Evolutionary conservation across 2,888 invertebrate genomes (phyloP), one percentile per base, ranked within the genome.

Genomic region (Mactromeris polynyma): DNA sequence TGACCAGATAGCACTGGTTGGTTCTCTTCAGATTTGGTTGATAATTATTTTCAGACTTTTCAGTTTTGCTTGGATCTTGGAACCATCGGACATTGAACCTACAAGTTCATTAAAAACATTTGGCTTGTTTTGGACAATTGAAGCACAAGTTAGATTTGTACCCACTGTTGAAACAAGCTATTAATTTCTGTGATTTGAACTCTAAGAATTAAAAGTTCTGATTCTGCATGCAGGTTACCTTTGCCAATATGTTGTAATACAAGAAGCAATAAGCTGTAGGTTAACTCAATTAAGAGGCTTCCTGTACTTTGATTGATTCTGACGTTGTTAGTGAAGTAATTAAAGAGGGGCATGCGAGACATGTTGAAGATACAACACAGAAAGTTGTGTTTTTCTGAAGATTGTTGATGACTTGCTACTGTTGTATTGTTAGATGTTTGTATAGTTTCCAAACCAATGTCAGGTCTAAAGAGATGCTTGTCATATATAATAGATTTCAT

Each of bases 381-480:
- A 73, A 36, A 33, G 2, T 73, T 6, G 36, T 36, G 4, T 73
- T 69, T 73, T 73, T 31, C 17, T 33, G 11, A 36, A 79, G 21
- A 42, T 79, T 77, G 26, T 42, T 83, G 83, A 83, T 83, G 64
- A 46, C 46, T 73, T 83, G 40, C 46, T 83, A 73, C 9, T 42
- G 83, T 83, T 83, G 73, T 31, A 73, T 73, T 42, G 73, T 73
- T 42, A 83, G 73, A 69, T 31, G 64, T 83, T 84, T 84, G 84
- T 73, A 42, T n/a, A n/a, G 11, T 19, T 84, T 84, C 84, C 84
- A 84, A 84, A 40, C 19, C 40, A 6, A 38, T 84, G 84, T 84
- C 84, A 84, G 17, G n/a, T 78, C 51, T 78, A 84, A 84, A 84
- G 84, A 84, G 84, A 21, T 84, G 54, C 51, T 77, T 84, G 46